Evolutionary conservation across 2,888 invertebrate species (phyloP).

Genomic region (Iselma pallidipennis): DNA sequence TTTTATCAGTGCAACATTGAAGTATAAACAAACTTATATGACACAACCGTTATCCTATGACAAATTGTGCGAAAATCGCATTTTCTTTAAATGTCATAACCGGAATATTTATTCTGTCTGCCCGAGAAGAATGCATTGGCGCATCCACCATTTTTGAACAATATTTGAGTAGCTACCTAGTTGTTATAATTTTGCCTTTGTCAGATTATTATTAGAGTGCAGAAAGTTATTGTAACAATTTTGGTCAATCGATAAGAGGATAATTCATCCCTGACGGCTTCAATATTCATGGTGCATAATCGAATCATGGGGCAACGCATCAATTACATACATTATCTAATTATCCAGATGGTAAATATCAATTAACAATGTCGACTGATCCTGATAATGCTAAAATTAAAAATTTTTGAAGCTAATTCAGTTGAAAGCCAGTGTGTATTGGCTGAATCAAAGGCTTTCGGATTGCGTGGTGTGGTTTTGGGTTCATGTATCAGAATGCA

Average conservation of each 20-base stretch:
- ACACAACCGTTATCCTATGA: slow-evolving; percentile 12
- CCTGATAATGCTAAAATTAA: background rate
- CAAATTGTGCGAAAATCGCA: slow-evolving; percentile 2
- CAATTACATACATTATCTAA: background rate
- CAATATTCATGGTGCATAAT: background rate
- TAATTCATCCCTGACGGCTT: background rate
- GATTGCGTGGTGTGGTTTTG: background rate
- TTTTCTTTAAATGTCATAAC: background rate
- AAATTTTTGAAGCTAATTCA: background rate
- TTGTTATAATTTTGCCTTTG: no score
- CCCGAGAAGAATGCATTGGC: background rate
- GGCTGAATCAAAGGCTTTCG: background rate
- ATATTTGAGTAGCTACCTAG: no score
- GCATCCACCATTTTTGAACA: background rate
- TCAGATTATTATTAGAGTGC: no score
- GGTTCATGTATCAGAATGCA: slow-evolving; percentile 21
- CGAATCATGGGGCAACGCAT: background rate
- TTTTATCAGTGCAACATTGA: slow-evolving; percentile 18
- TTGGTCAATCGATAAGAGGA: background rate
- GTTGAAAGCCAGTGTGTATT: background rate
- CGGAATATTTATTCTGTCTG: background rate
- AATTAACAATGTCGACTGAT: background rate
- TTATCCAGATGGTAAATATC: background rate
- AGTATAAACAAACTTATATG: slow-evolving; percentile 22
- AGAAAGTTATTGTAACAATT: background rate